Percentiles rank a stretch among this genome's conserved stretches.
phyloP scores from a whole-genome alignment of 2,113 vertebrate species.

The Ceyx margarethae region DNA sequence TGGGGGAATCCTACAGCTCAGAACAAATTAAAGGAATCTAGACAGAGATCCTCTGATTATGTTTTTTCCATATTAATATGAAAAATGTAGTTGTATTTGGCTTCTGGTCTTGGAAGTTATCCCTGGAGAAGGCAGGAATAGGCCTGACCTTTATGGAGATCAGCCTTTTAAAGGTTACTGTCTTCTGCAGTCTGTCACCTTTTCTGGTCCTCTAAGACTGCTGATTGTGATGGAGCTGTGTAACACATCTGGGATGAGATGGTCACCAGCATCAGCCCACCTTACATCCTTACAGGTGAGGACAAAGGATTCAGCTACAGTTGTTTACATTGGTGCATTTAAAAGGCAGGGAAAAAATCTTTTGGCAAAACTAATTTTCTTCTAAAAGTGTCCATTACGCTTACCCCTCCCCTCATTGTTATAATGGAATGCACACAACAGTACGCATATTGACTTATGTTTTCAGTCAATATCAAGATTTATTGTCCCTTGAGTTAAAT shows the following conservation, averaged over 20 bases:
- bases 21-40: background rate
- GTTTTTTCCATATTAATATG: background rate
- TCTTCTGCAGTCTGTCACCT: background rate
- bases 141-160: background rate
- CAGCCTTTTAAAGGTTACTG: background rate
- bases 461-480: slow-evolving; percentile 83
- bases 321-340: background rate
- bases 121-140: background rate
- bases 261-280: background rate
- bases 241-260: background rate
- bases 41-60: background rate
- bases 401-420: slow-evolving; percentile 48
- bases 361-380: slow-evolving; percentile 46
- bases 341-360: background rate
- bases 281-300: background rate
- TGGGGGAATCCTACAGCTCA: background rate
- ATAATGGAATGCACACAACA: slow-evolving; percentile 77
- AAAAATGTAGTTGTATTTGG: background rate
- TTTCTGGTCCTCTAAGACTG: background rate
- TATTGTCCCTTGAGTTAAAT: slow-evolving; percentile 80
- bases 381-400: slow-evolving; percentile 62
- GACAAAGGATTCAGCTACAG: background rate
- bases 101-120: background rate
- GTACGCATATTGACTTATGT: slow-evolving; percentile 78
- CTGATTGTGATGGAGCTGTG: background rate